phyloP scores from a whole-genome alignment of 2,113 vertebrate species.

The Xiphorhynchus elegans region DNA sequence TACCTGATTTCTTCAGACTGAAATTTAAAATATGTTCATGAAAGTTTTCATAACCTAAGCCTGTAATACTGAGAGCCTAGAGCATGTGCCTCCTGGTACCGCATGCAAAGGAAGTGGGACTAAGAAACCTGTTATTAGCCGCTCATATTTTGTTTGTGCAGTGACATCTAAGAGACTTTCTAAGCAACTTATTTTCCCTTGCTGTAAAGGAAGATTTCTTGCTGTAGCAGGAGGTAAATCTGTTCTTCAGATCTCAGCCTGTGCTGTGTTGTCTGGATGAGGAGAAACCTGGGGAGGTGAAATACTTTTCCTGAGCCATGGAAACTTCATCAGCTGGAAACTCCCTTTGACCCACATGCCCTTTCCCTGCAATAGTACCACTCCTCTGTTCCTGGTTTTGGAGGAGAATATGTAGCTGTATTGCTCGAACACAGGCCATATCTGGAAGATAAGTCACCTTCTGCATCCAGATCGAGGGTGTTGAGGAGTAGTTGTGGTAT shows the following conservation, averaged over 20 bases:
- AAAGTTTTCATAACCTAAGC: slow-evolving; percentile 39
- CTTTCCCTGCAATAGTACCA: background rate
- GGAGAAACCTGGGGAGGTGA: background rate
- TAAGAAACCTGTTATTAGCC: slow-evolving; percentile 36
- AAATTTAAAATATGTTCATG: slow-evolving; percentile 35
- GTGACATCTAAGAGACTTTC: slow-evolving; percentile 22
- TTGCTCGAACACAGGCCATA: background rate
- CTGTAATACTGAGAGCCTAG: background rate
- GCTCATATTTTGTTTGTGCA: slow-evolving; percentile 26
- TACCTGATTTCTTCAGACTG: slow-evolving; percentile 26
- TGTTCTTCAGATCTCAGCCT: background rate
- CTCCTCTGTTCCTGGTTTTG: background rate
- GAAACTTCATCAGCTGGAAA: background rate
- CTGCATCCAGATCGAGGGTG: background rate
- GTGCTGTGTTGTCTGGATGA: background rate
- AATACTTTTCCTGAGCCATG: background rate
- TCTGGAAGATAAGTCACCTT: background rate
- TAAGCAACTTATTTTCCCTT: slow-evolving; percentile 26
- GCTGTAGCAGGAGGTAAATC: background rate
- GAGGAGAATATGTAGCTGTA: background rate
- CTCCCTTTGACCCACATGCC: background rate
- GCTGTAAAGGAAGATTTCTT: background rate
- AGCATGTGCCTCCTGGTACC: slow-evolving; percentile 1
- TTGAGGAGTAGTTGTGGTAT: background rate
- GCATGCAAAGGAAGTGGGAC: slow-evolving; percentile 8